A percentile compares a stretch with the other conserved stretches of the same genome.
Conservation (phyloP, 2,113 vertebrate genomes). For the Lonchura striata region DNA sequence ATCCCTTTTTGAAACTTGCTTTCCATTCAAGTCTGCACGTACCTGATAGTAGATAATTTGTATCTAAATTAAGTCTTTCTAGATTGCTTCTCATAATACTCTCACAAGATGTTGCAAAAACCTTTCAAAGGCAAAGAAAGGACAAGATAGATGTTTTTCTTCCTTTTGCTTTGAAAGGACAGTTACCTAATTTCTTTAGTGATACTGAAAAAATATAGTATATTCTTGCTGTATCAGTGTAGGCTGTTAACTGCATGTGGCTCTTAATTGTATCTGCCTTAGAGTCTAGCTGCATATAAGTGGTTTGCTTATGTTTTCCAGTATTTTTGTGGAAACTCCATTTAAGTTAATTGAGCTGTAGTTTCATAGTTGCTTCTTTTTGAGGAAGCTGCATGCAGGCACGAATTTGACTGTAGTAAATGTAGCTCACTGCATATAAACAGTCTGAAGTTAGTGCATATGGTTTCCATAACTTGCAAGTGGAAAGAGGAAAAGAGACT, state of each 20-base stretch:
- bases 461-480: neutral
- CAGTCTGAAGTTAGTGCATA: neutral
- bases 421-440: neutral
- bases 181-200: neutral
- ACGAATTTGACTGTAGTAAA: neutral
- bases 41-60: neutral
- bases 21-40: neutral
- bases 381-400: neutral
- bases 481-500: neutral
- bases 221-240: neutral
- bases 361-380: neutral
- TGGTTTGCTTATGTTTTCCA: neutral
- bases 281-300: neutral
- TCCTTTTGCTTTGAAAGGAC: neutral
- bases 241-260: neutral
- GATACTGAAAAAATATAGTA: neutral
- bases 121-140: neutral
- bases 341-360: neutral
- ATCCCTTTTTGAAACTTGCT: neutral
- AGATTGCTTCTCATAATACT: neutral
- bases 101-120: neutral
- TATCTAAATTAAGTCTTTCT: neutral
- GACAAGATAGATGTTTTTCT: neutral
- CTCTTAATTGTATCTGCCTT: neutral
- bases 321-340: neutral